A percentile compares a stretch with the other conserved stretches of the same genome.
Evolutionary conservation across 2,797 vertebrate species (phyloP).

Genomic region (Amblyraja radiata): DNA sequence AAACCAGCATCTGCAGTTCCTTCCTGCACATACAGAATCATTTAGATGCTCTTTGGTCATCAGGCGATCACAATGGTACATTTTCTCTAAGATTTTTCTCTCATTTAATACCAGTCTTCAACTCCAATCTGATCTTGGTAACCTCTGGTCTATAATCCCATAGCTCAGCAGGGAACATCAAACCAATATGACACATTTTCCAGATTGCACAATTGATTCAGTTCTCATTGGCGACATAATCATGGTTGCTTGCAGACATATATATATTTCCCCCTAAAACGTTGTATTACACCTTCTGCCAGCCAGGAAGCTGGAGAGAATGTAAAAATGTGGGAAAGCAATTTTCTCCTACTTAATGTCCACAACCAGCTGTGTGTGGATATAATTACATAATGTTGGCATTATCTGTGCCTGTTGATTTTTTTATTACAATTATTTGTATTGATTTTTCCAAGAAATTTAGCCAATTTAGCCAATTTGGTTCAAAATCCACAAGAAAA

Average conservation of each 20-base stretch:
- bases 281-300: not conserved
- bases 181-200: not conserved
- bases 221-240: not conserved
- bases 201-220: not conserved
- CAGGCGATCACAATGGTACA: not conserved
- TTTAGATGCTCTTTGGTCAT: not conserved
- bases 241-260: not conserved
- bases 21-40: not conserved
- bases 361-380: slow-evolving; percentile 18
- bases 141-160: not conserved
- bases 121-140: not conserved
- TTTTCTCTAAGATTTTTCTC: not conserved
- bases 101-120: not conserved
- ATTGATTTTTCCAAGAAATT: not conserved
- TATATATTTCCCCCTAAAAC: not conserved
- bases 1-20: no score
- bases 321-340: slow-evolving; percentile 24
- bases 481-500: not conserved
- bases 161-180: not conserved
- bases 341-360: slow-evolving; percentile 13
- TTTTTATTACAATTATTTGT: not conserved
- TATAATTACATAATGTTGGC: not conserved
- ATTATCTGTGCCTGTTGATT: not conserved
- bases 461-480: not conserved
- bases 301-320: not conserved